Evolutionary conservation across 2,888 invertebrate genomes (phyloP).

Genomic region (Eugnorisma glareosa): DNA sequence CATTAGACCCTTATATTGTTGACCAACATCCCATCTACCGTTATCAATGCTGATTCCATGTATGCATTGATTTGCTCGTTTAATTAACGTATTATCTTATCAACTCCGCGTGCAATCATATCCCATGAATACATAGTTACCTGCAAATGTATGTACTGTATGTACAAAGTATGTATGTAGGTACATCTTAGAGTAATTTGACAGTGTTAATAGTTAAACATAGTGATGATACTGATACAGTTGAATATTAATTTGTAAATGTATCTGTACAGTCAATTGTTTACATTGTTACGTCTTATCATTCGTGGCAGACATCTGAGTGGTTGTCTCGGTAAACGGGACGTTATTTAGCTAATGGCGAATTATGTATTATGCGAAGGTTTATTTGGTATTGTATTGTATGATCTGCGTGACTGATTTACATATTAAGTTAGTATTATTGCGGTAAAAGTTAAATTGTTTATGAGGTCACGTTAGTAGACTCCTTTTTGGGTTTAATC

Average conservation of each 20-base stretch:
- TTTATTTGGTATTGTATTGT: slow-evolving; percentile 23
- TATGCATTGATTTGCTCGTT: slow-evolving; percentile 40
- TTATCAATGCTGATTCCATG: slow-evolving; percentile 1
- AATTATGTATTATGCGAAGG: slow-evolving; percentile 31
- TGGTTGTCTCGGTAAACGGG: slow-evolving; percentile 39
- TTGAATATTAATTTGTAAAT: slow-evolving; percentile 61
- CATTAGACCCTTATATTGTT: background rate
- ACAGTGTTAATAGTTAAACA: slow-evolving; percentile 62
- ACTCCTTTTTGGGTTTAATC: slow-evolving; percentile 36
- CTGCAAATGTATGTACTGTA: slow-evolving; percentile 20
- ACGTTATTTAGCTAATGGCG: slow-evolving; percentile 46
- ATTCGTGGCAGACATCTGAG: slow-evolving; percentile 50
- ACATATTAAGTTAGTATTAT: slow-evolving; percentile 30
- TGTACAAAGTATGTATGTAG: background rate
- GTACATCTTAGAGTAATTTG: slow-evolving; percentile 28
- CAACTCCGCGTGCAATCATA: slow-evolving; percentile 30
- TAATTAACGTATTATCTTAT: slow-evolving; percentile 54
- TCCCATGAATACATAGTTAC: slow-evolving; percentile 49
- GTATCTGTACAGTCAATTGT: slow-evolving; percentile 55
- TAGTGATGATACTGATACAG: slow-evolving; percentile 43
- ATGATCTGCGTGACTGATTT: slow-evolving; percentile 60
- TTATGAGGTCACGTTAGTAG: slow-evolving; percentile 39
- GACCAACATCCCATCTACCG: background rate
- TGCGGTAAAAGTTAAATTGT: slow-evolving; percentile 49
- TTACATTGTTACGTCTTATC: slow-evolving; percentile 57